Conservation (phyloP, 2,797 vertebrate genomes). For the Lagorchestes hirsutus region DNA sequence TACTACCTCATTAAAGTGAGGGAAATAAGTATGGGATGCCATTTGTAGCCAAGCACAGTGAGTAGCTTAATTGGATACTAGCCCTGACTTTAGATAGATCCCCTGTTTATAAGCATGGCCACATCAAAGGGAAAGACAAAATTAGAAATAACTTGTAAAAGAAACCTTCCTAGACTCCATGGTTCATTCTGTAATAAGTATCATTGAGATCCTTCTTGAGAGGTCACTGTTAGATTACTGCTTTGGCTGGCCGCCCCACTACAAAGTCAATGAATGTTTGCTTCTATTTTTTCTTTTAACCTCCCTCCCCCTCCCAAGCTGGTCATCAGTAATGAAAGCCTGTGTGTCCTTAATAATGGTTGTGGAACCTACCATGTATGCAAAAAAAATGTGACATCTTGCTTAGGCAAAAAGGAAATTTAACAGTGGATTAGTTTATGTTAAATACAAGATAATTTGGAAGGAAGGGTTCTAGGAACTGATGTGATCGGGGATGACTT, state of each 20-base stretch:
- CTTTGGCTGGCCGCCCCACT: conserved; percentile 27
- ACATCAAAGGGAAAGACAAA: neutral
- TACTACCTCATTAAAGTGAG: conserved; percentile 35
- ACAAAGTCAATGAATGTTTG: neutral
- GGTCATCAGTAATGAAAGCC: neutral
- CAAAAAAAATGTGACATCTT: neutral
- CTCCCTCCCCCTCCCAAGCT: neutral
- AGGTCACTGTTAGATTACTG: neutral
- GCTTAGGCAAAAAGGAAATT: neutral
- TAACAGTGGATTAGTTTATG: neutral
- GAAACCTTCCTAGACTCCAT: neutral
- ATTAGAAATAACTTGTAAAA: conserved; percentile 31
- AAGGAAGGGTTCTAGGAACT: neutral
- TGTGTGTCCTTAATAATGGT: neutral
- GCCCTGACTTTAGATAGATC: neutral
- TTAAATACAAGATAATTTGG: too few relatives aligned
- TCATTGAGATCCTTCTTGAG: neutral
- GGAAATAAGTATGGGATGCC: conserved; percentile 36
- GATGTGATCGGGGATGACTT: neutral
- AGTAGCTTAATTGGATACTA: neutral
- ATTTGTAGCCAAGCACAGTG: conserved; percentile 1
- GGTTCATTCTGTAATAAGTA: conserved; percentile 9
- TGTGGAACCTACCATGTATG: neutral
- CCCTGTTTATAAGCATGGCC: conserved; percentile 33
- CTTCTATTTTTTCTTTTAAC: conserved; percentile 37